Conservation (phyloP, 2,888 invertebrate species). For the Deilephila elpenor region DNA sequence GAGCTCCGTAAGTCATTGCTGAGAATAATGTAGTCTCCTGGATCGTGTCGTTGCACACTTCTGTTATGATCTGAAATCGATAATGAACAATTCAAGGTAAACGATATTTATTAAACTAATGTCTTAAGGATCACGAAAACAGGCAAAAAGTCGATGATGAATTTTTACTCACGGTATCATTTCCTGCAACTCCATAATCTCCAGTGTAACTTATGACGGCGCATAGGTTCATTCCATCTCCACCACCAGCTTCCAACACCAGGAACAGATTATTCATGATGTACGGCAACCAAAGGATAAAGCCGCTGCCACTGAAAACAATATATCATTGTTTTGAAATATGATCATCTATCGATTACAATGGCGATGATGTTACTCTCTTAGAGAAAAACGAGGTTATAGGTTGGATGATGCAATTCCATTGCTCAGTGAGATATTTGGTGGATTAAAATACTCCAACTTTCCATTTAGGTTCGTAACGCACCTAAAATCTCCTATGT, state of each 20-base stretch:
- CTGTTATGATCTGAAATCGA: constrained; percentile 52
- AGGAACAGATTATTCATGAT: constrained; percentile 80
- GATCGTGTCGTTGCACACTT: constrained; percentile 75
- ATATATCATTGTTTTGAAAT: not conserved
- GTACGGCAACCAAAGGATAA: constrained; percentile 79
- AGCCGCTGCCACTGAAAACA: constrained; percentile 72
- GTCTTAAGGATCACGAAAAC: no score
- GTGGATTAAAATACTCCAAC: no score
- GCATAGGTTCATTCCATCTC: constrained; percentile 75
- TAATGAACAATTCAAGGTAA: not conserved
- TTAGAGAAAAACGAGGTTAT: no score
- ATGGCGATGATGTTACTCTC: no score
- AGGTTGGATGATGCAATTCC: no score
- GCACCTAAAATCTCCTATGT: not conserved
- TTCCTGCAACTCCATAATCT: constrained; percentile 46
- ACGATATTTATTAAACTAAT: no score
- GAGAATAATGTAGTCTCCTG: constrained; percentile 75
- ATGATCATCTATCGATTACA: no score
- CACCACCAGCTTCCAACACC: constrained; percentile 68
- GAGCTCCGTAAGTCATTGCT: constrained; percentile 75
- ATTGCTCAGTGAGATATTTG: no score
- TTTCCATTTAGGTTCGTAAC: no score
- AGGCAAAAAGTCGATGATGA: no score
- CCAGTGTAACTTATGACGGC: constrained; percentile 62
- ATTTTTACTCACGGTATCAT: constrained; percentile 59